Conservation (phyloP, 2,888 invertebrate genomes). For the Boloria selene region DNA sequence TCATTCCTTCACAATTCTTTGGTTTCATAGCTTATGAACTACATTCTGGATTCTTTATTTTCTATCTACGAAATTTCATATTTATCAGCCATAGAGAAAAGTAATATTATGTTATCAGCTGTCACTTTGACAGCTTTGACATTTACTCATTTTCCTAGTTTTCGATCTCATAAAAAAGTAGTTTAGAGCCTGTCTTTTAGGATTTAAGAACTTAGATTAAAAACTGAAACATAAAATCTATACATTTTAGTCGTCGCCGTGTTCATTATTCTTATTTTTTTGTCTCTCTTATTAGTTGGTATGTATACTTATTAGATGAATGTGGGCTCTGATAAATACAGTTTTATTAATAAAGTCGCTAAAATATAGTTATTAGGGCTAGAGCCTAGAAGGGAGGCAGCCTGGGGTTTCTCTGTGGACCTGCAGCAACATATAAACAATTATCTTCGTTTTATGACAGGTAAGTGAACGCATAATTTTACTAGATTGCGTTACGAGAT, state of each 20-base stretch:
- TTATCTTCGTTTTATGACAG: slow-evolving; percentile 55
- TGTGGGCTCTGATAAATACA: slow-evolving; percentile 28
- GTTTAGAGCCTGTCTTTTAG: slow-evolving; percentile 16
- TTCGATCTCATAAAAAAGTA: slow-evolving; percentile 20
- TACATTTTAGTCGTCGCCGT: neutral
- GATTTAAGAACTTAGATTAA: slow-evolving; percentile 3
- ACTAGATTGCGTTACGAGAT: neutral
- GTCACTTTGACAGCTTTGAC: slow-evolving; percentile 25
- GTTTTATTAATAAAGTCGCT: slow-evolving; percentile 23
- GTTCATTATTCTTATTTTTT: neutral
- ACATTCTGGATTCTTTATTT: too few relatives aligned
- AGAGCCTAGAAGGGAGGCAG: slow-evolving; percentile 17
- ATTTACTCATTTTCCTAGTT: slow-evolving; percentile 27
- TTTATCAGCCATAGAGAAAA: too few relatives aligned
- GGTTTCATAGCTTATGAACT: too few relatives aligned
- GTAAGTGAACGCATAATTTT: slow-evolving; percentile 49
- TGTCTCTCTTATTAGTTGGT: slow-evolving; percentile 7
- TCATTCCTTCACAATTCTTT: too few relatives aligned
- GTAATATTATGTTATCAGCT: too few relatives aligned
- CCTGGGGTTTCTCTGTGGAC: slow-evolving; percentile 30
- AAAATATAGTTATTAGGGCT: slow-evolving; percentile 21
- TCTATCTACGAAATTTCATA: neutral
- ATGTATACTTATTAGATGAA: slow-evolving; percentile 12
- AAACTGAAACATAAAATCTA: neutral
- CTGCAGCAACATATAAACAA: slow-evolving; percentile 29